A percentile compares a stretch with the other conserved stretches of the same genome.
phyloP scores from a whole-genome alignment of 2,797 vertebrate species.

The Amblyopsis hoosieri region DNA sequence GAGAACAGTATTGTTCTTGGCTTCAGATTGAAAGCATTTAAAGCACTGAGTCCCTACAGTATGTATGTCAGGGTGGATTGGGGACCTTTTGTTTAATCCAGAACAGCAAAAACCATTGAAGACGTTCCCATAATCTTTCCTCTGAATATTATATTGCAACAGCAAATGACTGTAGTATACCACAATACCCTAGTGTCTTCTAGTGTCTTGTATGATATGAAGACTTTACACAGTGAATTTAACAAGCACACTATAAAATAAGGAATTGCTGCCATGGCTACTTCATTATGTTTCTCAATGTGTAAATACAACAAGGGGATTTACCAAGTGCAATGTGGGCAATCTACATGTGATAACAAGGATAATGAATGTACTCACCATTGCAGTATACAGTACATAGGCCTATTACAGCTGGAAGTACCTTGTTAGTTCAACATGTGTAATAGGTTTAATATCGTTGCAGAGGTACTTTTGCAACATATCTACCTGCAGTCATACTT shows the following conservation, averaged over 20 bases:
- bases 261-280: conserved; percentile 16
- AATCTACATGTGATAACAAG: conserved; percentile 31
- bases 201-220: not conserved
- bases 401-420: conserved; percentile 25
- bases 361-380: conserved; percentile 38
- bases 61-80: conserved; percentile 5
- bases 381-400: conserved; percentile 18
- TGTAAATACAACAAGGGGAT: conserved; percentile 16
- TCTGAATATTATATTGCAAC: not conserved
- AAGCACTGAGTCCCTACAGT: not conserved
- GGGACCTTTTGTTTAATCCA: conserved; percentile 19
- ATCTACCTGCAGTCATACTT: conserved; percentile 34
- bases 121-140: conserved; percentile 5
- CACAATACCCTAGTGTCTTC: conserved; percentile 13
- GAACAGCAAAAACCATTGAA: conserved; percentile 19
- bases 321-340: conserved; percentile 8
- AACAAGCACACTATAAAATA: not conserved
- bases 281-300: conserved; percentile 16
- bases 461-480: conserved; percentile 20
- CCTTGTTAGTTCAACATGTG: conserved; percentile 33
- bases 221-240: conserved; percentile 25
- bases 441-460: conserved; percentile 34
- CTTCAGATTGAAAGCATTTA: not conserved
- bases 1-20: too few species aligned
- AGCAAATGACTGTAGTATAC: not conserved